Conservation (phyloP, 2,797 vertebrate species). For the Scleropages formosus region DNA sequence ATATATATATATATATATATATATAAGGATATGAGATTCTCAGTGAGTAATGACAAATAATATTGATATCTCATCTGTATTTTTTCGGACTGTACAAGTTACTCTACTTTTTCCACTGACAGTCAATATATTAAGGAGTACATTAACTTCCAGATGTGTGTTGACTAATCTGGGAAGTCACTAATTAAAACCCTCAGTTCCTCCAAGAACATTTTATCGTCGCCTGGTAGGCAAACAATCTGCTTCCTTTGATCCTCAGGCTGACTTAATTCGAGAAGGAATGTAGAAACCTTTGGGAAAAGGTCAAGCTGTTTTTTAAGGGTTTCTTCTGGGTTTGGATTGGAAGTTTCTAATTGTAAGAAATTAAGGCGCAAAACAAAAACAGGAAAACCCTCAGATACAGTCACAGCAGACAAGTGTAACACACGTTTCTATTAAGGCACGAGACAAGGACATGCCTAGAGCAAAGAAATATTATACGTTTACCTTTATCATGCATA, state of each 20-base stretch:
- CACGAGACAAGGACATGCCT: background rate
- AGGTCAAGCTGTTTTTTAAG: background rate
- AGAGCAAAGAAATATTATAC: background rate
- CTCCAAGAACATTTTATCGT: conserved; percentile 61
- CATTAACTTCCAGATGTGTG: conserved; percentile 35
- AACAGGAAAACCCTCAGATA: background rate
- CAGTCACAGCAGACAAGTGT: background rate
- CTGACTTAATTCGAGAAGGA: background rate
- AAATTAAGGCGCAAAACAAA: background rate
- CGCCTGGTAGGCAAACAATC: conserved; percentile 62
- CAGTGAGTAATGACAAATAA: background rate
- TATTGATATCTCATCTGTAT: background rate
- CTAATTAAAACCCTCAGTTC: conserved; percentile 73
- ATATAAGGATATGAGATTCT: background rate
- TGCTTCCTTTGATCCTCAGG: conserved; percentile 31
- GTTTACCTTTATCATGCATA: conserved; percentile 75
- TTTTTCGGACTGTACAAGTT: background rate
- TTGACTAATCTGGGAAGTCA: conserved; percentile 70
- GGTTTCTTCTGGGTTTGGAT: background rate
- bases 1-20: background rate
- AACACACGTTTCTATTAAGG: too few species aligned
- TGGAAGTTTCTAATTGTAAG: background rate
- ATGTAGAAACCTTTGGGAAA: background rate
- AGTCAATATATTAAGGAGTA: background rate
- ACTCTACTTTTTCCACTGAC: background rate